These are phyloP conservation scores for Ichneumon xanthorius DNA, from an alignment of 2,888 invertebrate species.

Conservation along the genomic window DNA sequence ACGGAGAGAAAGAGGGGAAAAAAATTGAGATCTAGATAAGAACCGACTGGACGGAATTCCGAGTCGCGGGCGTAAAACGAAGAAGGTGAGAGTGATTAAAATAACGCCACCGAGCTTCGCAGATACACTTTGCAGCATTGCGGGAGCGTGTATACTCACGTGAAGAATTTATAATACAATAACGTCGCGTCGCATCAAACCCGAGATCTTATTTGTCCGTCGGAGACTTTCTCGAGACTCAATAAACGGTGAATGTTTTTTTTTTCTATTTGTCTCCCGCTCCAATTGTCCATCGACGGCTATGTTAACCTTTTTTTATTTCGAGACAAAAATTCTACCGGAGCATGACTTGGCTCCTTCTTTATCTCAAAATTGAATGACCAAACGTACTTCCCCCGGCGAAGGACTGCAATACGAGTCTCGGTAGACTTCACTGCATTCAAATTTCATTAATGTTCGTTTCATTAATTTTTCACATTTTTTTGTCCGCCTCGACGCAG, in stretches of 20 bases:
- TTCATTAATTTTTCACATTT: background rate
- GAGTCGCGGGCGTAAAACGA: slow-evolving; percentile 37
- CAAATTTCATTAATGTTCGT: background rate
- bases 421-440: background rate
- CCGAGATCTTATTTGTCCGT: slow-evolving; percentile 63
- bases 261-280: background rate
- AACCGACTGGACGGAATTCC: slow-evolving; percentile 27
- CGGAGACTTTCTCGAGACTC: slow-evolving; percentile 74
- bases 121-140: slow-evolving; percentile 17
- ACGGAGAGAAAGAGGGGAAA: background rate
- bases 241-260: slow-evolving; percentile 21
- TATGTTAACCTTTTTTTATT: background rate
- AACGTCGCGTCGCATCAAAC: slow-evolving; percentile 43
- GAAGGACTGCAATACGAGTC: background rate
- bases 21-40: slow-evolving; percentile 45
- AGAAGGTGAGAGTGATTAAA: slow-evolving; percentile 53
- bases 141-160: slow-evolving; percentile 16
- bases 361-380: background rate
- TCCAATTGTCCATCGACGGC: background rate
- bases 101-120: slow-evolving; percentile 25
- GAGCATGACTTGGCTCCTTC: background rate
- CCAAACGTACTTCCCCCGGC: background rate
- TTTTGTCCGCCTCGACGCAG: background rate
- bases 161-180: slow-evolving; percentile 48
- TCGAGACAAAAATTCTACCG: background rate